Evolutionary conservation across 2,113 vertebrate species (phyloP).

Genomic region (Macrotis lagotis): DNA sequence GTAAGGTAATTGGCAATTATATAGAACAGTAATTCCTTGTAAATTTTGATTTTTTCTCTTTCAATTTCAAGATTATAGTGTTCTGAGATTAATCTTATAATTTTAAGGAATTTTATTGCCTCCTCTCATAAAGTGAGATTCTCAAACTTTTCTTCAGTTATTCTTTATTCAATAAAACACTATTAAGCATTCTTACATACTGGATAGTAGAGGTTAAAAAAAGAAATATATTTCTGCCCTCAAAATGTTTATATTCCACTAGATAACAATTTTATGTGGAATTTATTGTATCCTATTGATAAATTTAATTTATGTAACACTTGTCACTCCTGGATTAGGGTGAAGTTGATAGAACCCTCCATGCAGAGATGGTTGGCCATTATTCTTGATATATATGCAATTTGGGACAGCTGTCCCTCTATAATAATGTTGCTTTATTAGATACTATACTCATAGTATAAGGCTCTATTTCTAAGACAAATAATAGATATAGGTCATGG

Average conservation of each 20-base stretch:
- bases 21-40: background rate
- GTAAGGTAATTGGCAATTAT: background rate
- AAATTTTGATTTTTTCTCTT: background rate
- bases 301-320: background rate
- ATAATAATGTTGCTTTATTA: background rate
- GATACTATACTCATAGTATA: background rate
- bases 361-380: background rate
- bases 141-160: background rate
- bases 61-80: background rate
- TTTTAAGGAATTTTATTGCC: background rate
- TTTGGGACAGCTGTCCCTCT: background rate
- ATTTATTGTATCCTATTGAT: background rate
- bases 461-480: background rate
- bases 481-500: background rate
- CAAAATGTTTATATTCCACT: background rate
- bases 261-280: background rate
- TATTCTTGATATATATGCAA: background rate
- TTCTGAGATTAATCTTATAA: background rate
- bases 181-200: background rate
- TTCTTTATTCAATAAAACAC: background rate
- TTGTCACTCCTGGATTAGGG: background rate
- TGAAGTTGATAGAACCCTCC: background rate
- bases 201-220: background rate
- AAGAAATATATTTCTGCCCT: background rate
- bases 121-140: background rate